Evolutionary conservation across 2,113 vertebrate genomes (phyloP).

Genomic region (Raja brachyura): DNA sequence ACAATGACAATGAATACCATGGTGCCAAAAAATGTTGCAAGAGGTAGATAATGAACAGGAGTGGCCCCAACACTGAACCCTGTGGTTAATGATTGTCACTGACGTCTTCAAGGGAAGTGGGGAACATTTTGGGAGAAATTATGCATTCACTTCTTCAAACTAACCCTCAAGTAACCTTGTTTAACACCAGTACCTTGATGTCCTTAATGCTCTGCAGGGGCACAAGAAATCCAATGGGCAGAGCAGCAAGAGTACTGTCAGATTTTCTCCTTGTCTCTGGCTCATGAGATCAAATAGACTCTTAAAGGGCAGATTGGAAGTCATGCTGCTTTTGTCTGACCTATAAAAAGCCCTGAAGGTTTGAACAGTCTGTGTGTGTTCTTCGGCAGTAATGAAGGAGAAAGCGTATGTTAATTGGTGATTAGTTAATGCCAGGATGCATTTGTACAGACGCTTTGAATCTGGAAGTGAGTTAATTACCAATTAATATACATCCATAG

Average conservation of each 20-base stretch:
- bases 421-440: constrained; percentile 26
- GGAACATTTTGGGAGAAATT: neutral
- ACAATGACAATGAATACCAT: no score
- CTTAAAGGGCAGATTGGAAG: constrained; percentile 33
- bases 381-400: constrained; percentile 29
- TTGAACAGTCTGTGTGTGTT: constrained; percentile 33
- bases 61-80: no score
- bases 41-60: no score
- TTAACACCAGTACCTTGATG: neutral
- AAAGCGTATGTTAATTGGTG: constrained; percentile 23
- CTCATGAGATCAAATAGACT: constrained; percentile 22
- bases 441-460: constrained; percentile 32
- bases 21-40: no score
- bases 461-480: constrained; percentile 28
- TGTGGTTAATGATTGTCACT: neutral
- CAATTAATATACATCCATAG: constrained; percentile 17
- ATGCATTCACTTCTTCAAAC: neutral
- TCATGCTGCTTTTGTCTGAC: constrained; percentile 32
- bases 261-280: constrained; percentile 15
- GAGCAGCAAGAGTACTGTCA: neutral
- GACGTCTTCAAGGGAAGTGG: neutral
- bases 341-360: constrained; percentile 19
- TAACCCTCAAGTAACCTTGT: neutral
- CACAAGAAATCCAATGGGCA: neutral
- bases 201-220: neutral